These are phyloP conservation scores for Altica lythri DNA, from an alignment of 2,888 invertebrate genomes.

Conservation along the genomic window DNA sequence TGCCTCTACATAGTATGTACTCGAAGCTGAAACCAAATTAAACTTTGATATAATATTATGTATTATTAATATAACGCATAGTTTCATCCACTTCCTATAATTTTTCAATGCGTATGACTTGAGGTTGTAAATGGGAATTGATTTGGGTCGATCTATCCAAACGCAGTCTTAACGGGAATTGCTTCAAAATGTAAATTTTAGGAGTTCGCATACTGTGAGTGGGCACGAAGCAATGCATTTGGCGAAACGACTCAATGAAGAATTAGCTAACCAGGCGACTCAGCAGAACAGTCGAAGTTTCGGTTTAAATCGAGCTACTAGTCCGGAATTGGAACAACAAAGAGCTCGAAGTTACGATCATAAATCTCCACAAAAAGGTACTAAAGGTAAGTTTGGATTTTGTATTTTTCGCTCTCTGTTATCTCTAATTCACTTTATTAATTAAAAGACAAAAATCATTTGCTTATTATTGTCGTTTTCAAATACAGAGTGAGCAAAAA, in stretches of 20 bases:
- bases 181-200: too few relatives aligned
- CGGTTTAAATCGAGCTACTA: slow-evolving; percentile 54
- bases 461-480: slow-evolving; percentile 14
- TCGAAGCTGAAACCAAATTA: too few relatives aligned
- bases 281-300: slow-evolving; percentile 43
- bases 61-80: too few relatives aligned
- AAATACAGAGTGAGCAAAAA: slow-evolving; percentile 12
- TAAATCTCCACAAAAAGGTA: slow-evolving; percentile 59
- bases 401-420: slow-evolving; percentile 34
- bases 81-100: too few relatives aligned
- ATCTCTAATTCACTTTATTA: too few relatives aligned
- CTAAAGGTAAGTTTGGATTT: slow-evolving; percentile 55
- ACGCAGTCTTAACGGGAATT: too few relatives aligned
- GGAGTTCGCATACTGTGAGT: slow-evolving; percentile 74
- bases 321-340: slow-evolving; percentile 63
- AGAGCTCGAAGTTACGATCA: slow-evolving; percentile 72
- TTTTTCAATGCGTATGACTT: too few relatives aligned
- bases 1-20: too few relatives aligned
- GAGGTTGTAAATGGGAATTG: too few relatives aligned
- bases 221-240: slow-evolving; percentile 80
- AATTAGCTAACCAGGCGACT: slow-evolving; percentile 60
- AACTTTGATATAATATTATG: too few relatives aligned
- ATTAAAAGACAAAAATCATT: slow-evolving; percentile 29
- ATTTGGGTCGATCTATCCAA: too few relatives aligned
- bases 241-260: slow-evolving; percentile 71